phyloP scores from a whole-genome alignment of 2,797 vertebrate genomes.

The Sandelia bainsii region DNA sequence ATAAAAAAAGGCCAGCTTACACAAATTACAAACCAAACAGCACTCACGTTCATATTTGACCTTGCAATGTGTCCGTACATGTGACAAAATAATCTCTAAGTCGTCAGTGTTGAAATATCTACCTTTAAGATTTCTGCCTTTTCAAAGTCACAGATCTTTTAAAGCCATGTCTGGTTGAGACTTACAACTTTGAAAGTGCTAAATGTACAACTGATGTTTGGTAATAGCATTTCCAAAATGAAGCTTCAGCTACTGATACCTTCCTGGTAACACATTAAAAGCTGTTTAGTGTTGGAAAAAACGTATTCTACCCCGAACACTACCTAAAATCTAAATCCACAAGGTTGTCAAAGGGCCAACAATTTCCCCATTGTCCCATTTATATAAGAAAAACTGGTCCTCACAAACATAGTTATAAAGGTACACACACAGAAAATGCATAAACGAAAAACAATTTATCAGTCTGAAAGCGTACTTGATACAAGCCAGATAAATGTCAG shows the following conservation, averaged over 20 bases:
- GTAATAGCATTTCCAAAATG: background rate
- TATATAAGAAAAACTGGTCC: too few relatives aligned
- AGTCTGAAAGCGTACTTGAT: slow-evolving; percentile 47
- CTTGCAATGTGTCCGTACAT: background rate
- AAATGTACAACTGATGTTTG: slow-evolving; percentile 16
- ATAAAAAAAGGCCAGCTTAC: background rate
- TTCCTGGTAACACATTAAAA: slow-evolving; percentile 5
- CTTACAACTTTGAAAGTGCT: background rate
- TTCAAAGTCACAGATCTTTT: slow-evolving; percentile 17
- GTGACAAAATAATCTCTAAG: background rate
- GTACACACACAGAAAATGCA: slow-evolving; percentile 5
- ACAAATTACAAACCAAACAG: slow-evolving; percentile 13
- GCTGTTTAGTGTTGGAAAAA: background rate
- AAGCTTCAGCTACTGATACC: background rate
- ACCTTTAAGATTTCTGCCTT: slow-evolving; percentile 1
- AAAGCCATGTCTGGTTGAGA: background rate
- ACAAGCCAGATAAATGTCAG: slow-evolving; percentile 72
- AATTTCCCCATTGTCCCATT: too few relatives aligned
- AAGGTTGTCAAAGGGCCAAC: background rate
- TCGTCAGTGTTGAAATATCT: background rate
- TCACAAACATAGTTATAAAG: background rate
- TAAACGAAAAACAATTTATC: slow-evolving; percentile 41
- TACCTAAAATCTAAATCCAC: too few relatives aligned
- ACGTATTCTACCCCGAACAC: slow-evolving; percentile 5
- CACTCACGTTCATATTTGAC: slow-evolving; percentile 11